phyloP scores from a whole-genome alignment of 2,797 vertebrate genomes.

The Limosa lapponica region DNA sequence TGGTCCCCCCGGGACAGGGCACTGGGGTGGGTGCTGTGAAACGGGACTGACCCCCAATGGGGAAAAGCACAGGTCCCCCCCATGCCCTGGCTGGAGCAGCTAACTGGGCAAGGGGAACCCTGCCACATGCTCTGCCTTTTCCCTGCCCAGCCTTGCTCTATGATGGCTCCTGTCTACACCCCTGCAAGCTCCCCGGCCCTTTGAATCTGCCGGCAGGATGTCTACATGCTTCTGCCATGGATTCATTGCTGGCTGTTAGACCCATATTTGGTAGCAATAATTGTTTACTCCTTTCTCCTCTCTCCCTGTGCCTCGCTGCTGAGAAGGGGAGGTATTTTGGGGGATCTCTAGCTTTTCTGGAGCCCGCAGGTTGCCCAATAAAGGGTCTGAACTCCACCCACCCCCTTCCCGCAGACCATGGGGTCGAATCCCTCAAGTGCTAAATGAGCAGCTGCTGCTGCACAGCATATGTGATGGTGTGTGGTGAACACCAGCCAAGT shows the following conservation, averaged over 20 bases:
- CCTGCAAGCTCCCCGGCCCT: neutral
- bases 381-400: neutral
- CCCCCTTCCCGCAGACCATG: neutral
- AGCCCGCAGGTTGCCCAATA: neutral
- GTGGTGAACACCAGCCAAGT: neutral
- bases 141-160: neutral
- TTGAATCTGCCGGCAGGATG: neutral
- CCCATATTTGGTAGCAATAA: neutral
- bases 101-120: neutral
- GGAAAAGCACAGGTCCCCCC: neutral
- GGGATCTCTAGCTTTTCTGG: neutral
- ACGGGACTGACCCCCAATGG: too few species aligned
- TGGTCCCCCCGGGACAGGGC: neutral
- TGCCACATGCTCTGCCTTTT: neutral
- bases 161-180: neutral
- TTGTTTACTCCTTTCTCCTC: neutral
- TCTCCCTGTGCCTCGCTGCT: neutral
- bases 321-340: neutral
- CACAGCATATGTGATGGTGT: neutral
- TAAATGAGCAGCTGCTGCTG: neutral
- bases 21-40: neutral
- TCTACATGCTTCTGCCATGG: neutral
- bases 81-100: neutral
- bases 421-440: neutral
- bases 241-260: neutral